These are phyloP conservation scores for Heliothis virescens DNA, from an alignment of 1,140 invertebrate genomes.

Conservation along the genomic window DNA sequence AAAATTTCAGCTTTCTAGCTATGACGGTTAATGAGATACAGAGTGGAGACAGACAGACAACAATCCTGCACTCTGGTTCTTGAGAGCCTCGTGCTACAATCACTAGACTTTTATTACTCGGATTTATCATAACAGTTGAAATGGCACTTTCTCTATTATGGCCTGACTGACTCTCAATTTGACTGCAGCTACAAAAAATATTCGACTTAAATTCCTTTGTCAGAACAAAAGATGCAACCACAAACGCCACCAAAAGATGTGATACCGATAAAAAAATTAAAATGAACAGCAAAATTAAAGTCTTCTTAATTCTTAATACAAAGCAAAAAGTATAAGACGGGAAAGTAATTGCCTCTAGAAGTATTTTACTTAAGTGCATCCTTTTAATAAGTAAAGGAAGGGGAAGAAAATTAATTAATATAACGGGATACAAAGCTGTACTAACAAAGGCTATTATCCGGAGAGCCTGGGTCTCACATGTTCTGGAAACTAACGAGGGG, in stretches of 20 bases:
- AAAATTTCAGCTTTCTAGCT: no score
- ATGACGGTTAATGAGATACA: no score
- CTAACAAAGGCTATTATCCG: constrained; percentile 49
- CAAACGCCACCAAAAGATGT: neutral
- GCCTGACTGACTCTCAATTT: no score
- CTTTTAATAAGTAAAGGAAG: constrained; percentile 31
- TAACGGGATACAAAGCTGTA: neutral
- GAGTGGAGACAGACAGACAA: no score
- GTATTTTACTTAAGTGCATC: constrained; percentile 30
- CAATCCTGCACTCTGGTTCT: no score
- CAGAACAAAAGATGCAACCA: no score
- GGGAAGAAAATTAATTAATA: constrained; percentile 39
- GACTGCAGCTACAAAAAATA: no score
- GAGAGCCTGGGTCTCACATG: constrained; percentile 36
- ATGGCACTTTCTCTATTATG: no score
- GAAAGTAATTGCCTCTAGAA: constrained; percentile 22
- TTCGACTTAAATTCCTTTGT: no score
- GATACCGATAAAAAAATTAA: neutral
- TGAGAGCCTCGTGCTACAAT: no score
- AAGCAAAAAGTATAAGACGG: neutral
- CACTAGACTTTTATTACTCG: no score
- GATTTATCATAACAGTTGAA: no score
- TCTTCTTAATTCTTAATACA: neutral
- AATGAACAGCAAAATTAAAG: constrained; percentile 11
- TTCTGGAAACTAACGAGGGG: constrained; percentile 38